Conservation (phyloP, 1,140 invertebrate species). For the Piezodorus guildinii region DNA sequence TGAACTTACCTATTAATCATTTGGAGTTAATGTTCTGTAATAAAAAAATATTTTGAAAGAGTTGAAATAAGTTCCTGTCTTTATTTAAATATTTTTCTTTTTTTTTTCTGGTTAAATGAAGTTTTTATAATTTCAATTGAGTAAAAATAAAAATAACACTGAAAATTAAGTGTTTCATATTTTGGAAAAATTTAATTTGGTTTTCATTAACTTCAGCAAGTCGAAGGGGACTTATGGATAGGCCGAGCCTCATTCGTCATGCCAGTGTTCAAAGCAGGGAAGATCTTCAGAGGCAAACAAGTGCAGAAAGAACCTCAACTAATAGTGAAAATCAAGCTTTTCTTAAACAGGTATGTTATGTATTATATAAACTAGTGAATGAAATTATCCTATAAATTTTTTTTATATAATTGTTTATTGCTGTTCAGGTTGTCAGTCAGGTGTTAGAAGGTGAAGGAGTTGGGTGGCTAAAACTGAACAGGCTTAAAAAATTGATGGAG, state of each 20-base stretch:
- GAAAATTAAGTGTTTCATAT: too few species aligned
- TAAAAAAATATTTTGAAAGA: too few species aligned
- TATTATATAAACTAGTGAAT: background rate
- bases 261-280: conserved; percentile 39
- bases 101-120: too few species aligned
- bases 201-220: conserved; percentile 34
- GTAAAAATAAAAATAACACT: too few species aligned
- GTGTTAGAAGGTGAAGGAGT: conserved; percentile 92
- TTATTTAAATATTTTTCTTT: too few species aligned
- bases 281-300: conserved; percentile 50
- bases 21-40: too few species aligned
- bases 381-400: background rate
- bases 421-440: conserved; percentile 67
- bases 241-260: conserved; percentile 82
- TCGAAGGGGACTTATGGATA: conserved; percentile 73
- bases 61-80: too few species aligned
- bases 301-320: conserved; percentile 53
- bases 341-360: conserved; percentile 54
- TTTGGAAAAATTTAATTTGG: background rate
- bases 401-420: background rate
- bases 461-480: conserved; percentile 89
- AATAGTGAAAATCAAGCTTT: conserved; percentile 81
- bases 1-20: too few species aligned
- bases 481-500: conserved; percentile 94
- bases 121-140: too few species aligned